Conservation (phyloP, 2,113 vertebrate species). For the Philantomba maxwellii region DNA sequence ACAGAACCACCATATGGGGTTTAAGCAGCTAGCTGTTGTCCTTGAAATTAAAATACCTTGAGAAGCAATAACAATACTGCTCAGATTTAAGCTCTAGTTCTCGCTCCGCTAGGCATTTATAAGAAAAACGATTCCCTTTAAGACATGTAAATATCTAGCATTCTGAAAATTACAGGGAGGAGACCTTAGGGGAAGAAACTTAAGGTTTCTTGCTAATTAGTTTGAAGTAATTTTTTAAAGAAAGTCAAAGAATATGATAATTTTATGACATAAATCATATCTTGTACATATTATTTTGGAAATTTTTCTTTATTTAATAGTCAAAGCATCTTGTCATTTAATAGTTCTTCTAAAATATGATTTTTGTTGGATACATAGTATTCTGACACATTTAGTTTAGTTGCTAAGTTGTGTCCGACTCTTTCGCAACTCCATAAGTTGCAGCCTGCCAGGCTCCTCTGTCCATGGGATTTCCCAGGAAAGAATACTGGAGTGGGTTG, state of each 20-base stretch:
- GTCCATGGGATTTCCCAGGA: not conserved
- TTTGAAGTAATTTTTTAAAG: not conserved
- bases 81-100: not conserved
- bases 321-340: not conserved
- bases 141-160: not conserved
- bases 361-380: not conserved
- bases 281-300: not conserved
- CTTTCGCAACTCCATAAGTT: not conserved
- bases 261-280: not conserved
- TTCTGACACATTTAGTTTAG: not conserved
- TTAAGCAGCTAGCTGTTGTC: not conserved
- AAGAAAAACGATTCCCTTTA: not conserved
- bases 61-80: not conserved
- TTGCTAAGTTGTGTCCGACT: not conserved
- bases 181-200: not conserved
- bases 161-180: not conserved
- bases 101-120: not conserved
- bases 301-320: not conserved
- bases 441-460: not conserved
- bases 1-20: not conserved
- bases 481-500: not conserved
- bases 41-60: not conserved
- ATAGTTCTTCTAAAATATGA: not conserved
- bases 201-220: not conserved
- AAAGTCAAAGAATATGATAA: conserved; percentile 7